A percentile compares a stretch with the other conserved stretches of the same genome.
These are phyloP conservation scores for Erythrolamprus reginae DNA, from an alignment of 2,113 vertebrate genomes.

Conservation along the genomic window DNA sequence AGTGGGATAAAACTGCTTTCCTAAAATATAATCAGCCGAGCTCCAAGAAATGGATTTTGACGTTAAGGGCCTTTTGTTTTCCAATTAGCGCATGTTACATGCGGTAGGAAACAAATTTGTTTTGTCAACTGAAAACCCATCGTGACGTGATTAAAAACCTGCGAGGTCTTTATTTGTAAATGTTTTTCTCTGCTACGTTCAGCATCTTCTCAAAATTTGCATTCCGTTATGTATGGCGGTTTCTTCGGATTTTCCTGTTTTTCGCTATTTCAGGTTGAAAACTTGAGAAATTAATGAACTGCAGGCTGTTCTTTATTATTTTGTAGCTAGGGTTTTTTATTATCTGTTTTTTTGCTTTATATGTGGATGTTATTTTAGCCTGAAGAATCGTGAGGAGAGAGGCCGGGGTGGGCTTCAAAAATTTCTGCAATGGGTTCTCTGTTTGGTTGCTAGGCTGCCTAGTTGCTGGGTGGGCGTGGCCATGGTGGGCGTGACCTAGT, in stretches of 20 bases:
- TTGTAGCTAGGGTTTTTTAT: not conserved
- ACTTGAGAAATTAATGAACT: not conserved
- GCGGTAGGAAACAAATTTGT: not conserved
- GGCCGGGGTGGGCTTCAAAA: not conserved
- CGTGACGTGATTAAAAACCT: not conserved
- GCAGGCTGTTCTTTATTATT: fast-evolving
- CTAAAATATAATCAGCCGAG: not conserved
- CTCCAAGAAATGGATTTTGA: not conserved
- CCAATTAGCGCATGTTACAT: constrained; percentile 18
- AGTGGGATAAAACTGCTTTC: not conserved
- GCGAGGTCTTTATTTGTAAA: not conserved
- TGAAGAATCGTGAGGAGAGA: not conserved
- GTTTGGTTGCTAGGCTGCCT: too few species aligned
- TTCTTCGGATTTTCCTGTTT: not conserved
- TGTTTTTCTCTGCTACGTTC: not conserved
- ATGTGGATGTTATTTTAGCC: constrained; percentile 16
- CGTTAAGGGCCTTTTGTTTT: constrained; percentile 9
- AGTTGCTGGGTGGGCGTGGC: too few species aligned
- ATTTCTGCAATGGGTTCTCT: too few species aligned
- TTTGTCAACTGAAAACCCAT: constrained; percentile 23
- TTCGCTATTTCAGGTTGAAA: not conserved
- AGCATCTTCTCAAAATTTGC: not conserved
- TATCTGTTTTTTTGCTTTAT: not conserved
- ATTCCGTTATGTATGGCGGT: not conserved
- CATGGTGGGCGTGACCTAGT: too few species aligned